Conservation (phyloP, 1,140 invertebrate genomes). For the Geopemphigus sp. region DNA sequence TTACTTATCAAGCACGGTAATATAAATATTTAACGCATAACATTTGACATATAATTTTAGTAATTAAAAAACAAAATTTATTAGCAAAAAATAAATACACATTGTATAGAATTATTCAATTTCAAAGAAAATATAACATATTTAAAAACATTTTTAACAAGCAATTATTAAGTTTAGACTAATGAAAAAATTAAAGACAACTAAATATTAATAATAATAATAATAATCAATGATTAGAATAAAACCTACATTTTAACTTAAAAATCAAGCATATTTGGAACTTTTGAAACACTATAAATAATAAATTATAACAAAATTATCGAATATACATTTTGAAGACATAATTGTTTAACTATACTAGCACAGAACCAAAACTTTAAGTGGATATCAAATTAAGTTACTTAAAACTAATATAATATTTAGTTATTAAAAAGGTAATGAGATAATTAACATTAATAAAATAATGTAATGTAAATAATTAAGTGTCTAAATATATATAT, state of each 20-base stretch:
- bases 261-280: constrained; percentile 9
- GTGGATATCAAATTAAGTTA: constrained; percentile 10
- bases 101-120: background rate
- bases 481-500: background rate
- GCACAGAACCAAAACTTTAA: background rate
- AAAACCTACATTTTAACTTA: background rate
- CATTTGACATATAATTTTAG: too few species aligned
- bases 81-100: constrained; percentile 9
- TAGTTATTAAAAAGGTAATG: background rate
- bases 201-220: background rate
- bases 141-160: background rate
- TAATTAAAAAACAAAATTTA: constrained; percentile 10
- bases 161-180: background rate
- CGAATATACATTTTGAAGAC: background rate
- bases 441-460: constrained; percentile 16
- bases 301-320: constrained; percentile 17
- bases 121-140: constrained; percentile 1
- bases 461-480: constrained; percentile 5
- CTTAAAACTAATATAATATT: background rate
- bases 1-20: too few species aligned
- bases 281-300: background rate
- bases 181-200: background rate
- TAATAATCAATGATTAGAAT: background rate
- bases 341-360: background rate
- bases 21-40: too few species aligned